Conservation (phyloP, 2,888 invertebrate genomes). For the Pherbina coryleti region DNA sequence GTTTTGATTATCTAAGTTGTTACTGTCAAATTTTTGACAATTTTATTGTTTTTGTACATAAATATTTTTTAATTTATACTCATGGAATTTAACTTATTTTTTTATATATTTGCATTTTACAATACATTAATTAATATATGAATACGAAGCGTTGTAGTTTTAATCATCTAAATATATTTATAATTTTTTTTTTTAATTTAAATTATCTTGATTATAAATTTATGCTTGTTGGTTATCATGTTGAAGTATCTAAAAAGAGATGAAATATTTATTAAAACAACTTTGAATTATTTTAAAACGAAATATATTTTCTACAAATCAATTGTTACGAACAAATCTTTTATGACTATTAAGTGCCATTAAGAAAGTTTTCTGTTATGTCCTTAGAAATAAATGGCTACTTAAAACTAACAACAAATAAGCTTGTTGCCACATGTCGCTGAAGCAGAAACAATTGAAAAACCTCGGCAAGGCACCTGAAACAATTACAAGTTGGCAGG, state of each 20-base stretch:
- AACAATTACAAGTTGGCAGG: slow-evolving; percentile 17
- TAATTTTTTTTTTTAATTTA: not conserved
- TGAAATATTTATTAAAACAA: too few relatives aligned
- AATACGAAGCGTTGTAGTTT: not conserved
- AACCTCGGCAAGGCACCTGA: not conserved
- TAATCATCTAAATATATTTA: not conserved
- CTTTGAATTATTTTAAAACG: too few relatives aligned
- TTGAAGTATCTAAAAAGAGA: too few relatives aligned
- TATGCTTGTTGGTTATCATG: too few relatives aligned
- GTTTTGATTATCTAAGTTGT: not conserved
- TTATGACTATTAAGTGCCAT: too few relatives aligned
- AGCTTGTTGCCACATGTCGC: too few relatives aligned
- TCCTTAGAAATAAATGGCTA: too few relatives aligned
- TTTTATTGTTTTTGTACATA: not conserved
- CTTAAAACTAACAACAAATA: too few relatives aligned
- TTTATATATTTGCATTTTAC: not conserved
- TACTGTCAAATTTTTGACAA: slow-evolving; percentile 1
- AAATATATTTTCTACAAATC: too few relatives aligned
- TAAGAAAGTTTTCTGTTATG: too few relatives aligned
- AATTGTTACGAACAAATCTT: too few relatives aligned
- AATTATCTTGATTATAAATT: too few relatives aligned
- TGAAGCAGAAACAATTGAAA: not conserved
- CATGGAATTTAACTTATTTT: not conserved
- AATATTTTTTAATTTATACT: not conserved
- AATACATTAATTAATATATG: not conserved